A percentile compares a stretch with the other conserved stretches of the same genome.
These are phyloP conservation scores for Sebastes dallii DNA, from an alignment of 2,797 vertebrate species.

Conservation along the genomic window DNA sequence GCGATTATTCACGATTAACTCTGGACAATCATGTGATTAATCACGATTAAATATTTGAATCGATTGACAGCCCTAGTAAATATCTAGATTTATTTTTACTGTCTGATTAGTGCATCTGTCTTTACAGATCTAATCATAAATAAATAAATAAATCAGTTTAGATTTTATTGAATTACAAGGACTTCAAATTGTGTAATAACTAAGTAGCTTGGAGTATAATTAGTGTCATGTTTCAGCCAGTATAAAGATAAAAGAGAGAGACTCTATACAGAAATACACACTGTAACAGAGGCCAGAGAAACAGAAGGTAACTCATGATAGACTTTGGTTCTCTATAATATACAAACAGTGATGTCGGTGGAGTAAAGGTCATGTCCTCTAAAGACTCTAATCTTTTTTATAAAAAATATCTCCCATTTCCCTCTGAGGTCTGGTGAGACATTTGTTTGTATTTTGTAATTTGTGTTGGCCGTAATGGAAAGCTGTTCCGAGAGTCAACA, in stretches of 20 bases:
- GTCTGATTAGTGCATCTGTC: background rate
- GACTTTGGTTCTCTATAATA: background rate
- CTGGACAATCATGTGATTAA: no score
- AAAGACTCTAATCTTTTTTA: background rate
- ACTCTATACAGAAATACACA: background rate
- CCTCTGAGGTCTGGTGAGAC: background rate
- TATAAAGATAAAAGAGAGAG: background rate
- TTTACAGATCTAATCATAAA: background rate
- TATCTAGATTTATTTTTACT: no score
- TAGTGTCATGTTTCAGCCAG: background rate
- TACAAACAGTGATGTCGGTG: background rate
- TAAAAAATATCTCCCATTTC: background rate
- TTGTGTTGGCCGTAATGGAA: background rate
- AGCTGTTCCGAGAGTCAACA: background rate
- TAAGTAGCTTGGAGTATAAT: background rate
- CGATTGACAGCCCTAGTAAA: no score
- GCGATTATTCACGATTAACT: no score
- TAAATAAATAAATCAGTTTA: background rate
- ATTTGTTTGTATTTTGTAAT: background rate
- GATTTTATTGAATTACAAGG: background rate
- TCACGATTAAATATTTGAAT: no score
- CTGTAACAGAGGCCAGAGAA: background rate
- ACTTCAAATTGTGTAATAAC: background rate
- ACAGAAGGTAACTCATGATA: background rate
- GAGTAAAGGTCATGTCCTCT: background rate